These are phyloP conservation scores for Xenopus tropicalis DNA, from an alignment of 2,113 vertebrate genomes.

Conservation along the genomic window UCB_Xtro_10.0 CM004447.2:30677001-30677500, in stretches of 20 bases:
- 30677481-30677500: background rate
- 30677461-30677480: background rate
- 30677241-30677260: slow-evolving; percentile 44
- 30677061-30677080: slow-evolving; percentile 34
- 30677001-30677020: slow-evolving; percentile 14
- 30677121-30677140: slow-evolving; percentile 40
- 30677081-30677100: slow-evolving; percentile 37
- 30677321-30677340: slow-evolving; percentile 33
- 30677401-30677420: slow-evolving; percentile 4
- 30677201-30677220: slow-evolving; percentile 52
- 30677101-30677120: slow-evolving; percentile 40
- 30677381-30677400: slow-evolving; percentile 13
- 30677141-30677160: slow-evolving; percentile 21
- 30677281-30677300: slow-evolving; percentile 29
- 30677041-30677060: slow-evolving; percentile 40
- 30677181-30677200: slow-evolving; percentile 31
- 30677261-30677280: slow-evolving; percentile 33
- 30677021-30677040: slow-evolving; percentile 22
- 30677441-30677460: slow-evolving; percentile 2
- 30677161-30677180: slow-evolving; percentile 45
- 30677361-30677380: slow-evolving; percentile 10
- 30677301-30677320: slow-evolving; percentile 45
- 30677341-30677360: slow-evolving; percentile 20
- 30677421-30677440: background rate
- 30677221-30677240: slow-evolving; percentile 42